Conservation (phyloP, 2,113 vertebrate genomes). For the Columbina picui region DNA sequence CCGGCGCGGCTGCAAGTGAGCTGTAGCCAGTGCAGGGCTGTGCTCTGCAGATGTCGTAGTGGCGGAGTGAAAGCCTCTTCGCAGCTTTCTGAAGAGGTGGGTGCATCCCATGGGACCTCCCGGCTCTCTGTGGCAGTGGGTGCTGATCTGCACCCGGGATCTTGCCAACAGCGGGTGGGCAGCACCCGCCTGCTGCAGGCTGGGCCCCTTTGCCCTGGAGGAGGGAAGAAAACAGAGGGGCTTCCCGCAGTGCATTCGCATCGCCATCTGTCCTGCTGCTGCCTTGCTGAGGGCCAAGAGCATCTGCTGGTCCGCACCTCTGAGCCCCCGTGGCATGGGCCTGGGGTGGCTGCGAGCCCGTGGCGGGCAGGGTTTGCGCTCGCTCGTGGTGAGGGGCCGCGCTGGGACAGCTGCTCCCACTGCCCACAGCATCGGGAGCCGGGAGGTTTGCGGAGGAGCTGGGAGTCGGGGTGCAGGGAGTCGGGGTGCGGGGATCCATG, state of each 20-base stretch:
- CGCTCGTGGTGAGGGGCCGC: rapidly evolving
- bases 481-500: rapidly evolving
- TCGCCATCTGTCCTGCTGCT: neutral
- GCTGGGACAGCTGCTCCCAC: neutral
- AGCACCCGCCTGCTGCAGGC: neutral
- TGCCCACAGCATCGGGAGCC: rapidly evolving
- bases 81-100: rapidly evolving
- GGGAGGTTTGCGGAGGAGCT: neutral
- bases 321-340: rapidly evolving
- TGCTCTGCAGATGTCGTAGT: neutral
- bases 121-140: rapidly evolving
- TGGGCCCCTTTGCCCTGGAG: neutral
- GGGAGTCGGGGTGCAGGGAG: rapidly evolving
- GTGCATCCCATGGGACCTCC: neutral
- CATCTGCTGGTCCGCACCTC: rapidly evolving
- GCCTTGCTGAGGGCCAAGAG: rapidly evolving
- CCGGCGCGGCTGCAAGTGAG: rapidly evolving
- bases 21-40: rapidly evolving
- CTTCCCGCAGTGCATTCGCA: neutral
- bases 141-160: no score
- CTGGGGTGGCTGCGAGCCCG: neutral
- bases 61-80: neutral
- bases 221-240: neutral
- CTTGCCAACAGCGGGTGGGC: rapidly evolving
- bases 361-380: neutral